These are phyloP conservation scores for Drosophila bocki DNA, from an alignment of 1,140 invertebrate genomes.

Conservation along the genomic window DNA sequence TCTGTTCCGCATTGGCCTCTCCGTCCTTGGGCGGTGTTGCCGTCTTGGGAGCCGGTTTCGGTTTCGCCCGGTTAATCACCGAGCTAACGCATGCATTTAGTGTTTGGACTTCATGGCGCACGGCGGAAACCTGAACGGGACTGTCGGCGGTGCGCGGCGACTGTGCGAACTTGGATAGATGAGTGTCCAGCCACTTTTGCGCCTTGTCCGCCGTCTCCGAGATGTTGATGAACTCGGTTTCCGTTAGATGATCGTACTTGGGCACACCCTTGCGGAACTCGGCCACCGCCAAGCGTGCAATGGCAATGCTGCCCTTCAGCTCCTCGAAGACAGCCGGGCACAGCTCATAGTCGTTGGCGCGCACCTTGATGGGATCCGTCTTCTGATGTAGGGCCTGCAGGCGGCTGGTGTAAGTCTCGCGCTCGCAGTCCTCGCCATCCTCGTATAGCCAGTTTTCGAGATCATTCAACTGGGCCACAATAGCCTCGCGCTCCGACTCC, in stretches of 20 bases:
- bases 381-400: conserved; percentile 87
- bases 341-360: conserved; percentile 91
- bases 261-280: conserved; percentile 89
- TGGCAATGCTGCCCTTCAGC: conserved; percentile 89
- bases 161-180: conserved; percentile 87
- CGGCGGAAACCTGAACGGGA: conserved; percentile 91
- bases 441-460: conserved; percentile 99
- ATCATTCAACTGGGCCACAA: conserved; percentile 91
- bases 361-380: conserved; percentile 94
- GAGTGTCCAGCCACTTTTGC: conserved; percentile 91
- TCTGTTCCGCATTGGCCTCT: conserved; percentile 67
- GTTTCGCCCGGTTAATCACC: conserved; percentile 84
- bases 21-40: conserved; percentile 71
- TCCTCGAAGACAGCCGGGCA: conserved; percentile 92
- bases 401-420: conserved; percentile 89
- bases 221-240: conserved; percentile 92
- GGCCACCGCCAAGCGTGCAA: conserved; percentile 91
- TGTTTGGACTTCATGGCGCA: conserved; percentile 89
- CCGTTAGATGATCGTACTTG: conserved; percentile 93
- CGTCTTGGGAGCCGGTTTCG: conserved; percentile 79
- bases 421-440: conserved; percentile 95
- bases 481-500: conserved; percentile 89
- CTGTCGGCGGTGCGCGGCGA: conserved; percentile 89
- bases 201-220: conserved; percentile 87
- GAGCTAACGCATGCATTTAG: conserved; percentile 80